Evolutionary conservation across 2,888 invertebrate genomes (phyloP), one percentile per base, ranked within the genome.

Genomic region (Pseudanteris insignis): DNA sequence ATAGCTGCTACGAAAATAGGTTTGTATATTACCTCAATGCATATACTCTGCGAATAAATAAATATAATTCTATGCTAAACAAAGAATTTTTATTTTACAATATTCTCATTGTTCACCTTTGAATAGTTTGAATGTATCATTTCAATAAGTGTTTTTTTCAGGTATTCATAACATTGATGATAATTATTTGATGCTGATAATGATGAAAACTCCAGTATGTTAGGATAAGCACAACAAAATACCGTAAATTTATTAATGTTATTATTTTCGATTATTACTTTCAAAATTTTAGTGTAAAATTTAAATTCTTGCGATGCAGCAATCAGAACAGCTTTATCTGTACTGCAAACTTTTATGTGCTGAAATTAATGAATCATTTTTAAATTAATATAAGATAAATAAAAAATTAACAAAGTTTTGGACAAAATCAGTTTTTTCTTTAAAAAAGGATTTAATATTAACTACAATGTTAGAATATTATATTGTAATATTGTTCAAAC

Each of bases 201-300:
- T 77, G 84, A 70, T 78, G 82, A 82, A 60, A 84, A 79, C 37
- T 82, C 82, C 29, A 87, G 83, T 21, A 86, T 80, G 43, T 83
- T 84, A 2, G 67, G 64, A 67, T 85, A 84, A 1, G 84, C 83
- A 13, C 84, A 81, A 9, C 86, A 85, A 63, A 89, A 81, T 1
- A 89, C 77, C 2, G 85, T 82, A 55, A 87, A 87, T 68, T 85
- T 84, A 5, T 86, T 82, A 57, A 89, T 85, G 26, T 82, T 78
- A 76, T 88, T 88, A 65, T 83, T 84, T 3, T 81, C 77, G 21
- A 89, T 82, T 13, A 89, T 85, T 66, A 87, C 83, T 64, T 82
- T 80, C 30, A 89, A 80, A 6, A 86, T 85, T 34, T 82, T 79
- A 8, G 84, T 77, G 50, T 86, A 85, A 8, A 83, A 84, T 6